These are phyloP conservation scores for Strigamia maritima DNA, from an alignment of 2,888 invertebrate species.

Conservation along the genomic window DNA sequence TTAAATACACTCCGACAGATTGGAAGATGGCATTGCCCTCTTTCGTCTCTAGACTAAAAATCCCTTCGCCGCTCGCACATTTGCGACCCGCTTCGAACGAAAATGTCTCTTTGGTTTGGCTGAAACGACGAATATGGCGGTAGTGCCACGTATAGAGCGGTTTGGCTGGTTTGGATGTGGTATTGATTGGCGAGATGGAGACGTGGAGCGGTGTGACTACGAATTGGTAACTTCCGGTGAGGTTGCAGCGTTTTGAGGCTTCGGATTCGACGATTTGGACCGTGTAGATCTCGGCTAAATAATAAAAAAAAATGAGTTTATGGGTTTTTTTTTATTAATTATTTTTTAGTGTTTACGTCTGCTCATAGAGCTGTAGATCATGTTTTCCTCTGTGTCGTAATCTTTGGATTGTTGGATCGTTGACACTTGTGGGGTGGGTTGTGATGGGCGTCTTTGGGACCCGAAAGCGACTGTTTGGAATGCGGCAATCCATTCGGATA, in stretches of 20 bases:
- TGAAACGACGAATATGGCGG: conserved; percentile 48
- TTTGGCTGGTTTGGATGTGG: conserved; percentile 40
- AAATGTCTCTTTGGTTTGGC: conserved; percentile 46
- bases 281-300: conserved; percentile 42
- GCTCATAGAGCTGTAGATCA: conserved; percentile 45
- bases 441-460: conserved; percentile 22
- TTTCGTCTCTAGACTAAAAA: conserved; percentile 43
- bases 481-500: conserved; percentile 73
- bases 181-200: conserved; percentile 42
- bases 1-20: conserved; percentile 38
- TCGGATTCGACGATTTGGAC: conserved; percentile 45
- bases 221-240: conserved; percentile 43
- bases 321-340: not conserved
- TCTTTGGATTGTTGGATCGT: not conserved
- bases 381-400: conserved; percentile 44
- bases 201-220: conserved; percentile 44
- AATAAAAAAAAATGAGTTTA: not conserved
- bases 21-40: conserved; percentile 41
- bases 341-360: conserved; percentile 43
- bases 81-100: conserved; percentile 50
- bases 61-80: conserved; percentile 48
- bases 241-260: conserved; percentile 44
- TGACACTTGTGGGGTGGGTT: not conserved
- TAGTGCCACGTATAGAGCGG: conserved; percentile 47
- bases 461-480: conserved; percentile 75